These are phyloP conservation scores for Chauna torquata DNA, from an alignment of 2,113 vertebrate genomes.

Conservation along the genomic window DNA sequence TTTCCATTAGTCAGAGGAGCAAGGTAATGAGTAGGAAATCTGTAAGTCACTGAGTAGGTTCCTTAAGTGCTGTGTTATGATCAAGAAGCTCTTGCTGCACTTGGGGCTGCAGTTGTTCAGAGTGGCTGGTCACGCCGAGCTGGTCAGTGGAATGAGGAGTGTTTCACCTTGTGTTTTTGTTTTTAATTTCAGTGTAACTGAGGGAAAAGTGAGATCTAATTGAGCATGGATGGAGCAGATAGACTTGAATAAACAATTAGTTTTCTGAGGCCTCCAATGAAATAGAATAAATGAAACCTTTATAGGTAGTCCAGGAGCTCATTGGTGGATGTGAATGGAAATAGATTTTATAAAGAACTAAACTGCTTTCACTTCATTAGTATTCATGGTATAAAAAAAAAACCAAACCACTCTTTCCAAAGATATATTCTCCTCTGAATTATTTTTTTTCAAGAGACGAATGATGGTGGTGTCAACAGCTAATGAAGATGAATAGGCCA, in stretches of 20 bases:
- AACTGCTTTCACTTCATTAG: conserved; percentile 72
- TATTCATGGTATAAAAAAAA: conserved; percentile 73
- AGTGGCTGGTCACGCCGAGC: neutral
- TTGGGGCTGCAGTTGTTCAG: neutral
- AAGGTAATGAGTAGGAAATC: conserved; percentile 5
- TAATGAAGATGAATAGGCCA: conserved; percentile 80
- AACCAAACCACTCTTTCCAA: conserved; percentile 8
- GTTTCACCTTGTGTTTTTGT: conserved; percentile 59
- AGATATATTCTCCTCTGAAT: conserved; percentile 68
- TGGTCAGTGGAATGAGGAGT: conserved; percentile 23
- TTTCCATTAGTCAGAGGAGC: neutral
- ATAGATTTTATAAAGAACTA: conserved; percentile 71
- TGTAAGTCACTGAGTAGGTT: neutral
- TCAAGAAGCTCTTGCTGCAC: neutral
- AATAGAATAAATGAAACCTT: conserved; percentile 62
- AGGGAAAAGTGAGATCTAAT: conserved; percentile 47
- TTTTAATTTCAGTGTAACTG: conserved; percentile 67
- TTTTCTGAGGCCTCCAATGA: conserved; percentile 48
- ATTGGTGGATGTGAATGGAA: conserved; percentile 69
- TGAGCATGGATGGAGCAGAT: conserved; percentile 54
- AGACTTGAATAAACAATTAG: conserved; percentile 74
- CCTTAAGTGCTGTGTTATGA: neutral
- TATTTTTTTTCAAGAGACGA: conserved; percentile 70
- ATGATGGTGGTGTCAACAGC: conserved; percentile 77
- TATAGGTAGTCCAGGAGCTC: conserved; percentile 50